Evolutionary conservation across 2,797 vertebrate genomes (phyloP).

Genomic region (Eulemur albifrons): DNA sequence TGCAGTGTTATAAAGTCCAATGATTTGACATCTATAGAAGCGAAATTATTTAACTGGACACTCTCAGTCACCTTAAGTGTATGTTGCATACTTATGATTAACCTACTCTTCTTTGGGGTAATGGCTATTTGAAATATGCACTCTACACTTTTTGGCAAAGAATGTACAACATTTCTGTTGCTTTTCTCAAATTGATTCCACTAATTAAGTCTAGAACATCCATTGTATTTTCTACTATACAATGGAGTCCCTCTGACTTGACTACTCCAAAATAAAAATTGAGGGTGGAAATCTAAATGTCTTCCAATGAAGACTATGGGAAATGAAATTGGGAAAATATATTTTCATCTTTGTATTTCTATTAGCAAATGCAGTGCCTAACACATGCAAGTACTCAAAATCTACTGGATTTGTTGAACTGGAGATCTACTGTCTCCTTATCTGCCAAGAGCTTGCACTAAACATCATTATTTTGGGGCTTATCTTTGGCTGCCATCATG

Average conservation of each 20-base stretch:
- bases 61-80: background rate
- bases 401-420: background rate
- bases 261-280: slow-evolving; percentile 25
- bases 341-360: background rate
- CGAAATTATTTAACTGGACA: background rate
- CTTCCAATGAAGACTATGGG: background rate
- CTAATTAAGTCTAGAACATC: background rate
- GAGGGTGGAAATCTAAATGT: background rate
- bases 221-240: background rate
- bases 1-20: background rate
- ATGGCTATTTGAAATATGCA: background rate
- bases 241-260: background rate
- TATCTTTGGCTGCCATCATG: background rate
- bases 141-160: background rate
- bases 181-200: background rate
- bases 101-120: background rate
- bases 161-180: background rate
- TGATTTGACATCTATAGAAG: background rate
- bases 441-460: background rate
- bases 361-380: background rate
- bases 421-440: background rate
- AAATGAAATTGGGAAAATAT: slow-evolving; percentile 14
- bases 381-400: background rate
- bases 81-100: background rate
- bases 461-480: background rate